phyloP scores from a whole-genome alignment of 1,140 invertebrate species.

The Musca domestica region DNA sequence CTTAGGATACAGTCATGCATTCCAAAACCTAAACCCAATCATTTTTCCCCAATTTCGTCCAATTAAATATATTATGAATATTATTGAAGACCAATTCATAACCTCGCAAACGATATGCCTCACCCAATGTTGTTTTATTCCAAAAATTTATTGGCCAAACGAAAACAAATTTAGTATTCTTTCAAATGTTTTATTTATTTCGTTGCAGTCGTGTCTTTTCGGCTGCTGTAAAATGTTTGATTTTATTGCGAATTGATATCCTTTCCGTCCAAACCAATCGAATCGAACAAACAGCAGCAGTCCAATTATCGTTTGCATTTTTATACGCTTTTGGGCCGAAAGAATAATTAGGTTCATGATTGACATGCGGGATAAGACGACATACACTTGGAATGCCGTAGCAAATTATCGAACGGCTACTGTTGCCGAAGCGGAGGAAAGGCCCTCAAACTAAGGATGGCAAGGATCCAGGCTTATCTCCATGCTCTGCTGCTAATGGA shows the following conservation, averaged over 20 bases:
- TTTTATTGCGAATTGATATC: constrained; percentile 23
- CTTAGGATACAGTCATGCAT: no score
- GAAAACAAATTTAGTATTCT: no score
- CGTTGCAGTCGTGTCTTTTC: neutral
- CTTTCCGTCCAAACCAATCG: constrained; percentile 22
- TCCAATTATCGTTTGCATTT: constrained; percentile 53
- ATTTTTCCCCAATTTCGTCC: no score
- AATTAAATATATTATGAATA: no score
- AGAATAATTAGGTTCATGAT: constrained; percentile 54
- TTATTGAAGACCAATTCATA: no score
- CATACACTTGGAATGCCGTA: constrained; percentile 54
- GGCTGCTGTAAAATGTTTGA: constrained; percentile 1
- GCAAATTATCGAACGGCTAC: constrained; percentile 54
- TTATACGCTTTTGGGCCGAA: constrained; percentile 23
- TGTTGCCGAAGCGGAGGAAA: constrained; percentile 28
- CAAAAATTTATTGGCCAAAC: no score
- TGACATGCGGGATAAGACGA: constrained; percentile 54
- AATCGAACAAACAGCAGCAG: constrained; percentile 22
- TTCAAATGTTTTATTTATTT: constrained; percentile 17
- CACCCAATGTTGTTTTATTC: no score
- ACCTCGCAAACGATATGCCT: no score
- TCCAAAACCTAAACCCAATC: no score
- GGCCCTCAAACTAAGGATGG: no score
- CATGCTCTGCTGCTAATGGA: constrained; percentile 5
- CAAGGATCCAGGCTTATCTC: no score